Percentiles rank a stretch among this genome's conserved stretches.
These are phyloP conservation scores for Acheta domesticus DNA, from an alignment of 2,888 invertebrate genomes.

Conservation along the genomic window DNA sequence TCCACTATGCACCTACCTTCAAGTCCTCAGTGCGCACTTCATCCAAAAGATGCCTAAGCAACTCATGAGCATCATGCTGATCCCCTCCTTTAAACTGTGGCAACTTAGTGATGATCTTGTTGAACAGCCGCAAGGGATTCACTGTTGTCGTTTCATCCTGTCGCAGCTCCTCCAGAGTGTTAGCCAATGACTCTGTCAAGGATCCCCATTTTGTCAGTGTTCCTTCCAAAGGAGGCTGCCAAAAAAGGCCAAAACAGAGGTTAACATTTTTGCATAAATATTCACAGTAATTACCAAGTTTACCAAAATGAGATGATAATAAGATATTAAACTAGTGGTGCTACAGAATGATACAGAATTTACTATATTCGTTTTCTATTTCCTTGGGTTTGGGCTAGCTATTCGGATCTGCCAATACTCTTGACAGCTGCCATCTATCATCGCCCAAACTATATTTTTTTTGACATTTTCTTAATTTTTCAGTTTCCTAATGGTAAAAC, in stretches of 20 bases:
- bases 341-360: no score
- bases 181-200: conserved; percentile 64
- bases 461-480: no score
- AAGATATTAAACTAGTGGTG: no score
- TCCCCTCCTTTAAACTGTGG: conserved; percentile 90
- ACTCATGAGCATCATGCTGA: conserved; percentile 96
- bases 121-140: conserved; percentile 32
- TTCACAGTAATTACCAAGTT: no score
- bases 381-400: no score
- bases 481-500: no score
- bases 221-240: conserved; percentile 59
- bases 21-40: conserved; percentile 71
- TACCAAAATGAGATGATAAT: no score
- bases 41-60: conserved; percentile 85
- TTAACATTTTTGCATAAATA: no score
- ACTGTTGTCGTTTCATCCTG: conserved; percentile 45
- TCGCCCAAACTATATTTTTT: no score
- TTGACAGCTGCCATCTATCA: no score
- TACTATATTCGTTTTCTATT: no score
- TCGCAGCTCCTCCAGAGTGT: conserved; percentile 67
- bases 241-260: neutral
- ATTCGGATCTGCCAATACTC: no score
- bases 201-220: conserved; percentile 65
- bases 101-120: conserved; percentile 39
- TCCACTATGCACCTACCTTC: conserved; percentile 43